Conservation (phyloP, 1,140 invertebrate species). For the Drosophila pandora region DNA sequence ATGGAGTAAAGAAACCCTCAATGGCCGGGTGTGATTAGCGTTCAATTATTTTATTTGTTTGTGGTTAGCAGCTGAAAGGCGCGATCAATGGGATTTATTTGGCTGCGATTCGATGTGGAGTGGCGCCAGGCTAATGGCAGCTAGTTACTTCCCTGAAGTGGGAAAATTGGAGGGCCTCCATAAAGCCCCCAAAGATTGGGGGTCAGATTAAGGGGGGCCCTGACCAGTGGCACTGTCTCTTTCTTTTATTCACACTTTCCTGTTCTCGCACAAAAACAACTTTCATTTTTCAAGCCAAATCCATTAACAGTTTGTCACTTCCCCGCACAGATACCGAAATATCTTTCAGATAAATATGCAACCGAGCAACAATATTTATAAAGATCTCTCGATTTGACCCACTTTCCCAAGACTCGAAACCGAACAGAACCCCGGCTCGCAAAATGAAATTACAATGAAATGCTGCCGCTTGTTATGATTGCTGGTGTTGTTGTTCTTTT, state of each 20-base stretch:
- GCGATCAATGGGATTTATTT: constrained; percentile 40
- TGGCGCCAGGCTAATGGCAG: constrained; percentile 52
- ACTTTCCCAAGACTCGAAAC: constrained; percentile 46
- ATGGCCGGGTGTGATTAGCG: constrained; percentile 49
- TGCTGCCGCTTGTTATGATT: constrained; percentile 44
- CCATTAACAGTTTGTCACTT: constrained; percentile 58
- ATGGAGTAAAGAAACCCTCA: constrained; percentile 18
- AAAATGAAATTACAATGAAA: constrained; percentile 55
- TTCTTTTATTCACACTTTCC: constrained; percentile 1
- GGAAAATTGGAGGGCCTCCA: constrained; percentile 16
- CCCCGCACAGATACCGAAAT: constrained; percentile 32
- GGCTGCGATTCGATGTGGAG: constrained; percentile 39
- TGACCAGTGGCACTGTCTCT: constrained; percentile 23
- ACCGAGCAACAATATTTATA: constrained; percentile 41
- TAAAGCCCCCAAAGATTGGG: constrained; percentile 34
- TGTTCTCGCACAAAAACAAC: constrained; percentile 33
- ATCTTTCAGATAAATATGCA: constrained; percentile 59
- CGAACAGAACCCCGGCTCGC: constrained; percentile 35
- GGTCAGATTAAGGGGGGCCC: constrained; percentile 30
- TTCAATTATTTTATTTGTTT: constrained; percentile 63
- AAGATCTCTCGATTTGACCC: constrained; percentile 61
- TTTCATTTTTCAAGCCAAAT: constrained; percentile 57
- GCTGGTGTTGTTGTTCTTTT: constrained; percentile 1
- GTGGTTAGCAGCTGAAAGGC: constrained; percentile 44
- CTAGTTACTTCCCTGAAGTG: constrained; percentile 37